A percentile compares a stretch with the other conserved stretches of the same genome.
Evolutionary conservation across 2,797 vertebrate genomes (phyloP).

Genomic region (Spatula clypeata): DNA sequence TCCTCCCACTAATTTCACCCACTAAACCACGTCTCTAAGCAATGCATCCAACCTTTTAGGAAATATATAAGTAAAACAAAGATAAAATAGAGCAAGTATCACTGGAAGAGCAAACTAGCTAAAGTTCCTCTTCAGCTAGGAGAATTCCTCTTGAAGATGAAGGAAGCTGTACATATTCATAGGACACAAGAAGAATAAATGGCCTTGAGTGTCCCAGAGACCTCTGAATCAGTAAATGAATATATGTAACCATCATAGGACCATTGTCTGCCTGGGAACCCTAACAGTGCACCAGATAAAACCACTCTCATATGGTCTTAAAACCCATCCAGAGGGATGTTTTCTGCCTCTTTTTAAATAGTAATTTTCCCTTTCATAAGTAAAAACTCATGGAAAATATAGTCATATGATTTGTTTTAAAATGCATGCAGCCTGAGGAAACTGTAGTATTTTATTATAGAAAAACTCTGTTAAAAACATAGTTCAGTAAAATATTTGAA

Average conservation of each 20-base stretch:
- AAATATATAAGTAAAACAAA: neutral
- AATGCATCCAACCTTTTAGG: neutral
- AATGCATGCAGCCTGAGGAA: neutral
- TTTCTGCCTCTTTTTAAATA: neutral
- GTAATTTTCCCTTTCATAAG: neutral
- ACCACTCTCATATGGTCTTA: neutral
- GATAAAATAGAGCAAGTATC: neutral
- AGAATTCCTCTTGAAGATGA: neutral
- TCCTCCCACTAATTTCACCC: too few relatives aligned
- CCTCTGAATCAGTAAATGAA: neutral
- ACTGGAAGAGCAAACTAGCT: neutral
- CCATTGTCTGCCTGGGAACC: neutral
- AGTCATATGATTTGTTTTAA: neutral
- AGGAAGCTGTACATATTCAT: neutral
- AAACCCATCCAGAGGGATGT: neutral
- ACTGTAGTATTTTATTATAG: neutral
- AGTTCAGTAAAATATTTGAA: neutral
- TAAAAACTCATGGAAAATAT: neutral
- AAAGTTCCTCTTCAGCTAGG: neutral
- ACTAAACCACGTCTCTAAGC: too few relatives aligned
- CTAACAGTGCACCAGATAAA: neutral
- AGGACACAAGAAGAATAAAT: neutral
- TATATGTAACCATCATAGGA: neutral
- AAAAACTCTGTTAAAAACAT: neutral
- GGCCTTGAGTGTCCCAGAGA: neutral